Evolutionary conservation across 2,113 vertebrate genomes (phyloP).

Genomic region (Sylvilagus bachmani): DNA sequence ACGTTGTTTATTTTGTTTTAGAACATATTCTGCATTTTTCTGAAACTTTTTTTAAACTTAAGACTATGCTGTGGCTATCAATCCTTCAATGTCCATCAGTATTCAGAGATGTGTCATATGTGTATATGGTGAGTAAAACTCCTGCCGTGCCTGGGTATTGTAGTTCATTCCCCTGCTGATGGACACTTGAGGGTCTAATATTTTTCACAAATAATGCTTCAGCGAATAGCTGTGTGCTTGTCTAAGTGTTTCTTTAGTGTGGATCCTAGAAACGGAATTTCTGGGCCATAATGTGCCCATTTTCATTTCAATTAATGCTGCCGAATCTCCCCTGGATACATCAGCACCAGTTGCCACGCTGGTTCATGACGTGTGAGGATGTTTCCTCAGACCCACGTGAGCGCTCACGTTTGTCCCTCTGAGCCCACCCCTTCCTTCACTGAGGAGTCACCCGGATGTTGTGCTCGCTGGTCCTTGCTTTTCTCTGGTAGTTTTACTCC

Average conservation of each 20-base stretch:
- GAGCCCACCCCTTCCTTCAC: too few species aligned
- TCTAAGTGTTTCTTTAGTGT: not conserved
- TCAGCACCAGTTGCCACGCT: not conserved
- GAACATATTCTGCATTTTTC: constrained; percentile 50
- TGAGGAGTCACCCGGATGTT: too few species aligned
- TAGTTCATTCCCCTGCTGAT: not conserved
- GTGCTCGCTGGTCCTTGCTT: too few species aligned
- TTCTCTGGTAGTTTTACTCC: too few species aligned
- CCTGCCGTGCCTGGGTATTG: not conserved
- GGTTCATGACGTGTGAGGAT: not conserved
- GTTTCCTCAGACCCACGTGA: not conserved
- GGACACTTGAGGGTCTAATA: not conserved
- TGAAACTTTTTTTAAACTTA: not conserved
- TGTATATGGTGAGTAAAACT: not conserved
- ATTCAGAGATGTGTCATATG: not conserved
- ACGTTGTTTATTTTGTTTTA: constrained; percentile 10
- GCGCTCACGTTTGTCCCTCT: not conserved
- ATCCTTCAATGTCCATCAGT: not conserved
- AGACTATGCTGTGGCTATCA: not conserved
- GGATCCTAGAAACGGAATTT: not conserved
- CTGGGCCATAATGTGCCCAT: not conserved
- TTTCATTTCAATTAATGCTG: not conserved
- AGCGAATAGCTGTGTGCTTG: not conserved
- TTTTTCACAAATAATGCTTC: constrained; percentile 39
- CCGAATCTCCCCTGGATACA: not conserved